Base-by-base conservation (phyloP, 1,140 invertebrate species). In the Leptoteleia sp. region DNA sequence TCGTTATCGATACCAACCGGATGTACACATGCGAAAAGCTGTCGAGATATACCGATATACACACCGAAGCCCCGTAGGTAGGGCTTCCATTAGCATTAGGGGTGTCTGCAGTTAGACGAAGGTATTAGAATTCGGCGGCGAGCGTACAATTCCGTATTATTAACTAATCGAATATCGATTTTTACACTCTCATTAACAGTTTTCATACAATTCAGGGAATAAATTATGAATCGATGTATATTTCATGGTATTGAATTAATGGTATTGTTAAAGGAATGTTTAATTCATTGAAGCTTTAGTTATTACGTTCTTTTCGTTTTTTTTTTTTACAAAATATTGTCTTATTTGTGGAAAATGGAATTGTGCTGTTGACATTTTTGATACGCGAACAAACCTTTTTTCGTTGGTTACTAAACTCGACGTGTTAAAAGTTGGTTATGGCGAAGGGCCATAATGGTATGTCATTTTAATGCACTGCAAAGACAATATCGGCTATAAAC, bases 51-150 rank as follows among this genome's bases (percentile, higher is more conserved):
- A 22, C 64, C 73, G 65, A 71, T 71, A 65, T 71, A 65, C 52
- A 65, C 65, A 47, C 50, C 35, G 59, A 55, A 77, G 65, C 59
- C 52, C 50, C 54, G 25, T 65, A 67, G 42, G 59, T 71, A 52
- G 65, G 75, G 59, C 75, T 77, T 71, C 59, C 65, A 77, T 77
- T 77, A 71, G 59, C 75, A 77, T 77, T 71, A 65, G 52, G 59
- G 59, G 61, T 77, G 59, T 65, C 59, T 45, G 29, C 54, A 77
- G 65, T 68, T 47, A 42, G 38, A 38, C 31, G 33, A 38, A 64
- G 42, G 52, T 71, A 71, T 71, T 70, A 70, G 62, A 37, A 70
- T 64, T 12, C 40, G 17, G 9, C 22, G n/a, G 42, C 33, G 12
- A 43, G 55, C 38, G 40, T 62, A 40, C 33, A 70, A 76, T 70